A percentile compares a stretch with the other conserved stretches of the same genome.
Evolutionary conservation across 2,113 vertebrate genomes (phyloP).

Genomic region (Octodon degus): DNA sequence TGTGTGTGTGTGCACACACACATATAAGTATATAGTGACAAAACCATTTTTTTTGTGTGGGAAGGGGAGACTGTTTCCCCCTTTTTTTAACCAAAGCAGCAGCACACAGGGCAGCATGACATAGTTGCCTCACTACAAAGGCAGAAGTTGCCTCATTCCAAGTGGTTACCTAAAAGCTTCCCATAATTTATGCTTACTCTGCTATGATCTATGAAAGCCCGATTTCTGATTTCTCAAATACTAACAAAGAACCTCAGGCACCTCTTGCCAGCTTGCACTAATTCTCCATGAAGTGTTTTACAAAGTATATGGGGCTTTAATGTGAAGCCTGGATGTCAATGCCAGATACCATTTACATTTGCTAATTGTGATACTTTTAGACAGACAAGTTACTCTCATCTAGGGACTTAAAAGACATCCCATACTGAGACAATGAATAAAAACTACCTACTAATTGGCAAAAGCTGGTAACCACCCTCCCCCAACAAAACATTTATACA

Average conservation of each 20-base stretch:
- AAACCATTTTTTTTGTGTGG: background rate
- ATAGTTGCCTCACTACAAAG: background rate
- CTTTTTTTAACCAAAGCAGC: background rate
- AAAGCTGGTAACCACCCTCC: slow-evolving; percentile 13
- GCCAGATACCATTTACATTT: background rate
- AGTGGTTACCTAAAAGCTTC: background rate
- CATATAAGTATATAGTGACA: background rate
- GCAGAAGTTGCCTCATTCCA: background rate
- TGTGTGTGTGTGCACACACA: background rate
- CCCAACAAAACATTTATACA: background rate
- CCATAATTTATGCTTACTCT: background rate
- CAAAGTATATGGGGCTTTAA: slow-evolving; percentile 25
- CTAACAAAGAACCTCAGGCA: background rate
- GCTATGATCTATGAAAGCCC: slow-evolving; percentile 17
- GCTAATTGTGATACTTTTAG: background rate
- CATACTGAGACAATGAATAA: slow-evolving; percentile 39
- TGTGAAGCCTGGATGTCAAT: background rate
- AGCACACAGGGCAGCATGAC: background rate
- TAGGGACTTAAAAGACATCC: background rate
- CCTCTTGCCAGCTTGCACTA: background rate
- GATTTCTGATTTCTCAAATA: slow-evolving; percentile 34
- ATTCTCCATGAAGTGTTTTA: background rate
- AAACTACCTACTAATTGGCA: slow-evolving; percentile 52
- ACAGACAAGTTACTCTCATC: slow-evolving; percentile 16
- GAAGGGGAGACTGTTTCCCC: background rate